phyloP scores from a whole-genome alignment of 2,888 invertebrate species.

The Sympetrum striolatum region DNA sequence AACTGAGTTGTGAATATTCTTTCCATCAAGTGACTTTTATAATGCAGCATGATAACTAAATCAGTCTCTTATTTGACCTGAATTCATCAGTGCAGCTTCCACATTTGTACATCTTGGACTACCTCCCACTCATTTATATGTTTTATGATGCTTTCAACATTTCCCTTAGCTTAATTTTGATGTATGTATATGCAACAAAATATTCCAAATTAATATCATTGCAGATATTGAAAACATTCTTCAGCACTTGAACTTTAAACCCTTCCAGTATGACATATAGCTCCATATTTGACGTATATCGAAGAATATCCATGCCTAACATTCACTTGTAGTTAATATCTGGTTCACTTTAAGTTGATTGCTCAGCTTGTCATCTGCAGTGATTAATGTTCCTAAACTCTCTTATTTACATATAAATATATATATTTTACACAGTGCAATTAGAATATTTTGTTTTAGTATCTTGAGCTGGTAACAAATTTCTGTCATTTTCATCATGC shows the following conservation, averaged over 20 bases:
- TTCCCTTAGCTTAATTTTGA: not conserved
- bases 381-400: constrained; percentile 21
- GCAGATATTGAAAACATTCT: not conserved
- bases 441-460: not conserved
- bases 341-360: not conserved
- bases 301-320: not conserved
- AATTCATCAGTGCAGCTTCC: constrained; percentile 14
- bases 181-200: not conserved
- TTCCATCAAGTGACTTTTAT: not conserved
- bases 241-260: not conserved
- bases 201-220: constrained; percentile 20
- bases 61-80: not conserved
- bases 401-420: not conserved
- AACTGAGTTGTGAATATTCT: not conserved
- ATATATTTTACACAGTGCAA: constrained; percentile 9
- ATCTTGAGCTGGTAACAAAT: not conserved
- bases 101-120: not conserved
- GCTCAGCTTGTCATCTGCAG: constrained; percentile 8
- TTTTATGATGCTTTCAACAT: not conserved
- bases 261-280: not conserved
- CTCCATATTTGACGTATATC: not conserved
- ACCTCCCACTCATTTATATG: not conserved
- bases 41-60: not conserved
- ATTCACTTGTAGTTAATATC: not conserved
- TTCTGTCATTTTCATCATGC: not conserved